Base-by-base conservation (phyloP, 1,140 invertebrate species). In the Conopomorpha cramerella region DNA sequence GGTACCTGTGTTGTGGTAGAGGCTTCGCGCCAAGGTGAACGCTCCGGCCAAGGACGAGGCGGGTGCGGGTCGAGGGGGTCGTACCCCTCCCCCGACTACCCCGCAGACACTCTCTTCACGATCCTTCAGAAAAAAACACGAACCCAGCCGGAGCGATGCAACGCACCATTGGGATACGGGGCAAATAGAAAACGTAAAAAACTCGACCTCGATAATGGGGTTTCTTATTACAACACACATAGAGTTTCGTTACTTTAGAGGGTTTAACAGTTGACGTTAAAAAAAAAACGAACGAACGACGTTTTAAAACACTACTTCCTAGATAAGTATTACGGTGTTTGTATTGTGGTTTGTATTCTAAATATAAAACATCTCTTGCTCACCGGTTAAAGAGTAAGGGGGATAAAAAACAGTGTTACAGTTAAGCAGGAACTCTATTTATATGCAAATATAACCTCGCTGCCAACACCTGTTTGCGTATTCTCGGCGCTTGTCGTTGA, bases 341-440 rank as follows among this genome's bases (percentile, higher is more conserved):
- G n/a, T n/a, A n/a, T n/a, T n/a, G n/a, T n/a, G n/a, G n/a, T n/a
- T n/a, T n/a, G n/a, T n/a, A n/a, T n/a, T n/a, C n/a, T n/a, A n/a
- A n/a, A n/a, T n/a, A n/a, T n/a, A n/a, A n/a, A n/a, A n/a, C n/a
- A n/a, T n/a, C n/a, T n/a, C n/a, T n/a, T n/a, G n/a, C n/a, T n/a
- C n/a, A n/a, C n/a, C n/a, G n/a, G n/a, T n/a, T n/a, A n/a, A 50
- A 51, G 68, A 56, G 55, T 51, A 58, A 68, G 63, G 68, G 61
- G 63, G 66, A 71, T 59, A 54, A 52, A n/a, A n/a, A 53, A 37
- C 50, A 50, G 52, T 60, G 66, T 61, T 74, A 74, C 67, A 74
- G 70, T 74, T 74, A 72, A 74, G 67, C 67, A 72, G 70, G 65
- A 72, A 74, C 70, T 74, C 70, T 74, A 74, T 74, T 74, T 74